Evolutionary conservation across 2,888 invertebrate species (phyloP).

Genomic region (Hoplodrina ambigua): DNA sequence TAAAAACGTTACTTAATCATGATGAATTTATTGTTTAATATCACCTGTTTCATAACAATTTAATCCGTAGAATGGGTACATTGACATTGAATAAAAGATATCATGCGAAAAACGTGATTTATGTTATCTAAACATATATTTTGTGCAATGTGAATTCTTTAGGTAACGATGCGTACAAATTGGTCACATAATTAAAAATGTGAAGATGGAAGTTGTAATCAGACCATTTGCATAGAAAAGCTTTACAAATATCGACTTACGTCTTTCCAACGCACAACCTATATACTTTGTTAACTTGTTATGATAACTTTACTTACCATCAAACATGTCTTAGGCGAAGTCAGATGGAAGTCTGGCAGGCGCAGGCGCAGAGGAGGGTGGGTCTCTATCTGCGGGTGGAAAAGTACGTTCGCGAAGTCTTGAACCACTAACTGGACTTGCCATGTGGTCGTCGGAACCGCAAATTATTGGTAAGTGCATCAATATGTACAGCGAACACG

Average conservation of each 20-base stretch:
- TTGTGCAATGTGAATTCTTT: background rate
- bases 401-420: slow-evolving; percentile 94
- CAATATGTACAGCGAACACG: background rate
- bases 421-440: slow-evolving; percentile 99
- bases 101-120: background rate
- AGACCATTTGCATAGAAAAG: background rate
- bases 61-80: background rate
- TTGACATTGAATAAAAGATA: slow-evolving; percentile 9
- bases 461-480: slow-evolving; percentile 93
- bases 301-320: background rate
- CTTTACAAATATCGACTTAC: background rate
- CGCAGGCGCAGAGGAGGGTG: slow-evolving; percentile 90
- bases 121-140: background rate
- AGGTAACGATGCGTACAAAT: background rate
- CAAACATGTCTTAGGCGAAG: slow-evolving; percentile 92
- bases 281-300: too few species aligned
- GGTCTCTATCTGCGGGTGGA: slow-evolving; percentile 75
- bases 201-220: background rate
- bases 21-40: background rate
- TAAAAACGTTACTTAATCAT: background rate
- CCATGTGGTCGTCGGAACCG: slow-evolving; percentile 99
- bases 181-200: background rate
- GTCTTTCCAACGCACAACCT: background rate
- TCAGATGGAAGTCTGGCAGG: slow-evolving; percentile 96
- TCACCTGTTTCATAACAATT: background rate